Base-by-base conservation (phyloP, 1,140 invertebrate species). In the Macrotrachela quadricornifera region DNA sequence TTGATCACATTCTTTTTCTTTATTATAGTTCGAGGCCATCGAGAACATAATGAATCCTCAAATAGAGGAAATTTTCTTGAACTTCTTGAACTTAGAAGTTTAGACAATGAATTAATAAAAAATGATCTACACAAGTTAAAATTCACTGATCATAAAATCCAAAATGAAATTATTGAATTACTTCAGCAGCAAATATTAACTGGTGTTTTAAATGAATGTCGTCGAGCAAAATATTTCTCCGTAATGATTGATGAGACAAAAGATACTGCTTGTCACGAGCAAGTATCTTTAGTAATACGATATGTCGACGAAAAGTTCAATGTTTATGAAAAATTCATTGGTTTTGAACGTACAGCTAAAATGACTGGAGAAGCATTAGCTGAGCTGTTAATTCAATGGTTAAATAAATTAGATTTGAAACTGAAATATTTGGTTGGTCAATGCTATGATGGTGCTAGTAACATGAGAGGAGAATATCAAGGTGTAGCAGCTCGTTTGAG, bases 1-100 rank as follows among this genome's bases (percentile, higher is more conserved):
- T n/a, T n/a, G n/a, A n/a, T n/a, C n/a, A n/a, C n/a, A n/a, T n/a
- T n/a, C n/a, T n/a, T n/a, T n/a, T n/a, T n/a, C n/a, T n/a, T n/a
- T n/a, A n/a, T n/a, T n/a, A n/a, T n/a, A n/a, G n/a, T 50, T 30
- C 10, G 49, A 43, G 49, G 8, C 40, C 49, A 50, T 43, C 6
- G 15, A n/a, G 49, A 50, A 15, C 15, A 14, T 10, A 30, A 50
- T 6, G 40, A 30, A 1, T 50, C 49, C 10, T 39, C 9, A 11
- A 50, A 50, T 30, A 18, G 13, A n/a, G 49, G 49, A 4, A 50
- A 50, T 50, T 30, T 50, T 30, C 43, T 36, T 43, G 49, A 50
- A 36, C n/a, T 50, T 2, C 9, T 50, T 30, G n/a, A 14, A 12
- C 43, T 41, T 18, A 43, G n/a, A n/a, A n/a, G n/a, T n/a, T n/a